Evolutionary conservation across 2,888 invertebrate species (phyloP).

Genomic region (Vannuccia rotundouncinata): DNA sequence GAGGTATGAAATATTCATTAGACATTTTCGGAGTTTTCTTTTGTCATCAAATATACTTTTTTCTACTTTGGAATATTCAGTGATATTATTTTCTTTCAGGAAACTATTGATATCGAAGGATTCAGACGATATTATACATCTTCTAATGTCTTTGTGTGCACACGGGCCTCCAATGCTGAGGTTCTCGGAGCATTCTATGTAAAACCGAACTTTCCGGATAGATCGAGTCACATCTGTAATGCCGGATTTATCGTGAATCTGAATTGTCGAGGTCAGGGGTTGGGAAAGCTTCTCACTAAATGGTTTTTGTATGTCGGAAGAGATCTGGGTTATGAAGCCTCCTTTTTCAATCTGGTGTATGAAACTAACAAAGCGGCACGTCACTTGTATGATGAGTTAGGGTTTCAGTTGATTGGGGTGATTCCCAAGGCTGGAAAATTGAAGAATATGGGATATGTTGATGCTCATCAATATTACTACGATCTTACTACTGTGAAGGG

Average conservation of each 20-base stretch:
- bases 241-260: constrained; percentile 43
- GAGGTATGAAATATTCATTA: too few relatives aligned
- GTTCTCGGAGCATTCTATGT: constrained; percentile 44
- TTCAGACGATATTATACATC: constrained; percentile 43
- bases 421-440: constrained; percentile 45
- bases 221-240: constrained; percentile 44
- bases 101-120: constrained; percentile 41
- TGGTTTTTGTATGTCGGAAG: constrained; percentile 42
- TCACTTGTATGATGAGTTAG: constrained; percentile 42
- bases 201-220: constrained; percentile 45
- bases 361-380: constrained; percentile 42
- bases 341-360: constrained; percentile 45
- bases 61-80: not conserved
- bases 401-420: constrained; percentile 43
- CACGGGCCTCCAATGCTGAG: constrained; percentile 39
- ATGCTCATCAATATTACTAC: constrained; percentile 44
- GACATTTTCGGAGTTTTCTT: too few relatives aligned
- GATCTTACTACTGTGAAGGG: constrained; percentile 42
- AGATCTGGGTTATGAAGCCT: constrained; percentile 44
- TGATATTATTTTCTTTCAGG: not conserved
- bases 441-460: constrained; percentile 42
- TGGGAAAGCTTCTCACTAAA: constrained; percentile 43
- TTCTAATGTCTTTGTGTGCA: constrained; percentile 44
- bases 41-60: not conserved
- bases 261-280: constrained; percentile 41